These are phyloP conservation scores for Anas acuta DNA, from an alignment of 2,797 vertebrate genomes.

Conservation along the genomic window DNA sequence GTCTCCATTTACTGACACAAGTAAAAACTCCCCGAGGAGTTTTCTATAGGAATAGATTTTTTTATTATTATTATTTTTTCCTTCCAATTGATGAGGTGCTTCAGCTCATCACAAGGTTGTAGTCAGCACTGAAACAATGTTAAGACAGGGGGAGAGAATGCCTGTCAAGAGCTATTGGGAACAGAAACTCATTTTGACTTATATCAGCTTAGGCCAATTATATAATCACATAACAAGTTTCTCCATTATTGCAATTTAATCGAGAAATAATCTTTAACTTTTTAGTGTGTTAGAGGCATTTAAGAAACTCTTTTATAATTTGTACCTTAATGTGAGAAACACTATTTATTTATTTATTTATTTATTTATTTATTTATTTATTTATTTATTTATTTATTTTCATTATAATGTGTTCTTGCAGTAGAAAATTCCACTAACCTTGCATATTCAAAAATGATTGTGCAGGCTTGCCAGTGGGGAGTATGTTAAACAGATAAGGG, in stretches of 20 bases:
- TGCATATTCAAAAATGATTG: too few relatives aligned
- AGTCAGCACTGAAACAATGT: neutral
- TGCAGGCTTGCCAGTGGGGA: too few relatives aligned
- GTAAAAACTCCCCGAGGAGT: neutral
- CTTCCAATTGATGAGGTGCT: neutral
- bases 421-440: too few relatives aligned
- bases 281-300: neutral
- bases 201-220: neutral
- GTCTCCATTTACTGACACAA: neutral
- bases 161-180: neutral
- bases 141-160: neutral
- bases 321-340: neutral
- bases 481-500: too few relatives aligned
- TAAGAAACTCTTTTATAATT: neutral
- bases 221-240: neutral
- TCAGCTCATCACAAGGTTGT: neutral
- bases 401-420: too few relatives aligned
- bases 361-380: too few relatives aligned
- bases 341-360: too few relatives aligned
- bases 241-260: neutral
- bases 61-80: neutral
- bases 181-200: neutral
- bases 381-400: too few relatives aligned
- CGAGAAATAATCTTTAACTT: neutral
- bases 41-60: neutral